Conservation (phyloP, 2,888 invertebrate genomes). For the Nebria brevicollis region DNA sequence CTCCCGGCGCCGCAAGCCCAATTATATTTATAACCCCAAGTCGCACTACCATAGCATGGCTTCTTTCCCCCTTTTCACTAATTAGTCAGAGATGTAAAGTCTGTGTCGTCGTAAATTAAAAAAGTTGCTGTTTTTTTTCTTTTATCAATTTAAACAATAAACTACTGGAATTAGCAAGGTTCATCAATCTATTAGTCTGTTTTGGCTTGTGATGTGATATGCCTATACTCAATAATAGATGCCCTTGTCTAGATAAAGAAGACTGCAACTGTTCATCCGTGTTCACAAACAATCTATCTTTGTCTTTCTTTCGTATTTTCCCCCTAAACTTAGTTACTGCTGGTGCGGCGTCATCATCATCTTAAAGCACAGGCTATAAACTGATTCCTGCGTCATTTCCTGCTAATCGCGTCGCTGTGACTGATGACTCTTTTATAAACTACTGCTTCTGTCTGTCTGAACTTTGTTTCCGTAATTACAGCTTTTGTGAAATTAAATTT, state of each 20-base stretch:
- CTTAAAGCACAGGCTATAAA: background rate
- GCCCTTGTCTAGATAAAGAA: background rate
- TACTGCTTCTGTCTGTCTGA: background rate
- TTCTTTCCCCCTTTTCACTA: background rate
- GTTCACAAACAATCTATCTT: background rate
- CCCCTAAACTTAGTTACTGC: background rate
- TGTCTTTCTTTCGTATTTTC: background rate
- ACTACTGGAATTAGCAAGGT: too few species aligned
- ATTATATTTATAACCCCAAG: slow-evolving; percentile 6
- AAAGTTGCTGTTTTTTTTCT: too few species aligned
- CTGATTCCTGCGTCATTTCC: slow-evolving; percentile 1
- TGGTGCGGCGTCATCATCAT: background rate
- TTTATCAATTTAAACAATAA: too few species aligned
- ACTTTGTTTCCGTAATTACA: too few species aligned
- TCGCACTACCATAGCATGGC: background rate
- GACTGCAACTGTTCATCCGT: background rate
- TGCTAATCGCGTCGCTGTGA: background rate
- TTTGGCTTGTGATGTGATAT: background rate
- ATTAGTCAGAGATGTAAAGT: too few species aligned
- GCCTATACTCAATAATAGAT: background rate
- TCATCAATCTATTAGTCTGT: background rate
- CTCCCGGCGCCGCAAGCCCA: slow-evolving; percentile 9
- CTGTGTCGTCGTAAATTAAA: too few species aligned
- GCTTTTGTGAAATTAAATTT: too few species aligned
- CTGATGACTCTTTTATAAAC: background rate